These are phyloP conservation scores for Peromyscus melanophrys DNA, from an alignment of 2,797 vertebrate species.

Conservation along the genomic window DNA sequence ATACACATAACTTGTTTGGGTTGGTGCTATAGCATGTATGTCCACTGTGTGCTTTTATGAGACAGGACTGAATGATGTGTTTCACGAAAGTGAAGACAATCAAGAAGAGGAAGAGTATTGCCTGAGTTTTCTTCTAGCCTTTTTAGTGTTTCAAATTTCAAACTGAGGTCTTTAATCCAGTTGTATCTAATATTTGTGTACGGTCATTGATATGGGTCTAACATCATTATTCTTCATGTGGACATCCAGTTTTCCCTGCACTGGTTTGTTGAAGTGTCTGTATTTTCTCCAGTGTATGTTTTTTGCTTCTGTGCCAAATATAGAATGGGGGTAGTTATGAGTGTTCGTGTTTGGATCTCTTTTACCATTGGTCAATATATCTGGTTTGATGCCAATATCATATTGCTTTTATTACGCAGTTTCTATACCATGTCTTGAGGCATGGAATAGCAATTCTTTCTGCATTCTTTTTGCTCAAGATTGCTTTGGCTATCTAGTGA, in stretches of 20 bases:
- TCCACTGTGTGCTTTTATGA: not conserved
- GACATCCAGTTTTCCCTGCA: not conserved
- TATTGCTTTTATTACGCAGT: not conserved
- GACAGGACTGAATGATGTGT: no score
- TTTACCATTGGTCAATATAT: not conserved
- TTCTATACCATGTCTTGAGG: not conserved
- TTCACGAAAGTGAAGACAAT: not conserved
- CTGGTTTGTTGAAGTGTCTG: not conserved
- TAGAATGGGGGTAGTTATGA: not conserved
- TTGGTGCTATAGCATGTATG: not conserved
- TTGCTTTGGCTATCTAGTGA: not conserved
- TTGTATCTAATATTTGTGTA: not conserved
- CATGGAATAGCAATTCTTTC: not conserved
- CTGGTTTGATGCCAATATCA: not conserved
- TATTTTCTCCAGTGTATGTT: not conserved
- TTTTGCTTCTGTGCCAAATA: not conserved
- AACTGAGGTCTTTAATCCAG: not conserved
- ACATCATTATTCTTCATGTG: not conserved
- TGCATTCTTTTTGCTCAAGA: not conserved
- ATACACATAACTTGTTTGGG: not conserved
- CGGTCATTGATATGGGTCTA: not conserved
- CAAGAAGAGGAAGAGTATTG: not conserved
- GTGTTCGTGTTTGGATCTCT: not conserved
- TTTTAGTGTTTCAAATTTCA: not conserved
- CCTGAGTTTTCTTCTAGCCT: not conserved